Conservation (phyloP, 2,113 vertebrate genomes). For the Macheiramphus alcinus region DNA sequence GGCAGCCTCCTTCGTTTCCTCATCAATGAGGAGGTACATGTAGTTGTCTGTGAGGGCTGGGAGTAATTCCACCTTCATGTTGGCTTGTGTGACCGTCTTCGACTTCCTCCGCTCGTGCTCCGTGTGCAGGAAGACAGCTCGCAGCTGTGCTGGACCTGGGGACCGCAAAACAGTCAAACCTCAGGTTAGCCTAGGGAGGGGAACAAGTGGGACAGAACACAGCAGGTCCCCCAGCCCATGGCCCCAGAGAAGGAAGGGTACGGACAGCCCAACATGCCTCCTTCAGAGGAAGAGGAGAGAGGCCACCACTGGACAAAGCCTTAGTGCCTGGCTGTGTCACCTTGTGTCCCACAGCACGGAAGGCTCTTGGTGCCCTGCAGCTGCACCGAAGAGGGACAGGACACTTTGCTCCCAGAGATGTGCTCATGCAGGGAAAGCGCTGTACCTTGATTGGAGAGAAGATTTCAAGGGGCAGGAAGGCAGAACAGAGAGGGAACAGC, state of each 20-base stretch:
- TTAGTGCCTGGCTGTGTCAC: neutral
- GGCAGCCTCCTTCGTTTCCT: conserved; percentile 87
- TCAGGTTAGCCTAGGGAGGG: neutral
- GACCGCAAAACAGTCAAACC: neutral
- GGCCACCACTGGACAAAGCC: accelerated
- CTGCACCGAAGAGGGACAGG: accelerated
- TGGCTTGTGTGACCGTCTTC: conserved; percentile 65
- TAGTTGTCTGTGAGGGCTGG: conserved; percentile 97
- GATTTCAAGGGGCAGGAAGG: neutral
- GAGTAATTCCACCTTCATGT: conserved; percentile 90
- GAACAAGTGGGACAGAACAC: neutral
- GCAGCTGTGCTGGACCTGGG: conserved; percentile 73
- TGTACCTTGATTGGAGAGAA: neutral
- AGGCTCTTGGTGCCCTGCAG: neutral
- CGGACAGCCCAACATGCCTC: neutral
- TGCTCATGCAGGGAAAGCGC: neutral
- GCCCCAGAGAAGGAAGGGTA: neutral
- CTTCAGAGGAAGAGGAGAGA: neutral
- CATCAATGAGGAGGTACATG: conserved; percentile 96
- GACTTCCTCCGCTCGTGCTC: conserved; percentile 67
- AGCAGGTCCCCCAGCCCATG: neutral
- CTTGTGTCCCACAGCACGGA: neutral
- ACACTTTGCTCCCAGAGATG: neutral
- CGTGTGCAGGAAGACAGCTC: conserved; percentile 49
- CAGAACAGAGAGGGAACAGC: neutral